Conservation (phyloP, 2,888 invertebrate species). For the Mesochorus sp. region DNA sequence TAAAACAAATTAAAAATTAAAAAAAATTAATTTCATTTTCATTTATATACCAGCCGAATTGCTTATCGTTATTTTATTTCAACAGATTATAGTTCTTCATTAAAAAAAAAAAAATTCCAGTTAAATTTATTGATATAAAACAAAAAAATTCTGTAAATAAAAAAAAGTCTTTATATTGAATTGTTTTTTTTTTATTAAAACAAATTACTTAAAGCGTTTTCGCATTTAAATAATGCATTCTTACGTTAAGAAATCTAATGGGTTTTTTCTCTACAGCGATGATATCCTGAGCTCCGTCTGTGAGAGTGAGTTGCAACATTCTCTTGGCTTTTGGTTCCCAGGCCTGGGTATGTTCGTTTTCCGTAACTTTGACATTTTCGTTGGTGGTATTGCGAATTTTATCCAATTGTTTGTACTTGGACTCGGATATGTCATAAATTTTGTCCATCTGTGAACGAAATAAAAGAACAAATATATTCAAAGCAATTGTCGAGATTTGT, state of each 20-base stretch:
- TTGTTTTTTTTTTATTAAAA: background rate
- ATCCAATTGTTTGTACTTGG: slow-evolving; percentile 80
- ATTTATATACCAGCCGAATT: no score
- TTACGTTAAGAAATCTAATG: slow-evolving; percentile 84
- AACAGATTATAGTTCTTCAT: no score
- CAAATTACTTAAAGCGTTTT: no score
- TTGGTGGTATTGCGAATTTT: slow-evolving; percentile 81
- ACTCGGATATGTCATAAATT: slow-evolving; percentile 80
- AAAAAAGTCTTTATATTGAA: no score
- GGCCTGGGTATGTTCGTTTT: slow-evolving; percentile 84
- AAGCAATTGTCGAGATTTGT: background rate
- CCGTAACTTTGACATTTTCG: slow-evolving; percentile 84
- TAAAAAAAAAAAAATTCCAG: no score
- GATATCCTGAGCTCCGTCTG: slow-evolving; percentile 89
- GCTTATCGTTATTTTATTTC: no score
- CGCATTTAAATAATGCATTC: no score
- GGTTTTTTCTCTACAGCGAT: slow-evolving; percentile 88
- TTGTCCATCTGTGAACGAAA: slow-evolving; percentile 78
- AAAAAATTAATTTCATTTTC: no score
- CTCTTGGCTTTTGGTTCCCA: slow-evolving; percentile 85
- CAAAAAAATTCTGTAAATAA: no score
- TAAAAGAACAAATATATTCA: background rate
- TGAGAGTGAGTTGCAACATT: slow-evolving; percentile 88
- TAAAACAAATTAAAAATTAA: no score
- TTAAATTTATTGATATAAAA: no score